Conservation (phyloP, 2,113 vertebrate genomes). For the Ifrita kowaldi region DNA sequence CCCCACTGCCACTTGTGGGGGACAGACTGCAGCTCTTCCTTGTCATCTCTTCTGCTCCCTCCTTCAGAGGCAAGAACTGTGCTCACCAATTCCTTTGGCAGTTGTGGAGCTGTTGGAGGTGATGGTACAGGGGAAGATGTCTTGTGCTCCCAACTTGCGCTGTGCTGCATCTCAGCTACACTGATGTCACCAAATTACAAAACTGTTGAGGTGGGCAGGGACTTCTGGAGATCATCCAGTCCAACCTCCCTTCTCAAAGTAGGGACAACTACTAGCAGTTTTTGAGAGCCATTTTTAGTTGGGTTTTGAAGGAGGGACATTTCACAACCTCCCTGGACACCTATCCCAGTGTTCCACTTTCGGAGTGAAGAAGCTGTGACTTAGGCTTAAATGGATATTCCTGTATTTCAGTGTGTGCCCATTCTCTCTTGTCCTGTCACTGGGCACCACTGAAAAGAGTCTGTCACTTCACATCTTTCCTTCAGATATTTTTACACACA, state of each 20-base stretch:
- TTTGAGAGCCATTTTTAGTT: neutral
- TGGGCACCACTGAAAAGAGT: neutral
- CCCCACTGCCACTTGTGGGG: neutral
- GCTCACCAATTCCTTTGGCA: neutral
- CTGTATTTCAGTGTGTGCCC: neutral
- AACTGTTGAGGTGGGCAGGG: neutral
- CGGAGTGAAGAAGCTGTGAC: neutral
- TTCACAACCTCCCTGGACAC: neutral
- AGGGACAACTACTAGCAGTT: rapidly evolving
- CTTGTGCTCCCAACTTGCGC: neutral
- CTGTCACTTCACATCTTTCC: neutral
- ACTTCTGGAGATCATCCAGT: neutral
- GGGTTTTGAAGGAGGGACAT: neutral
- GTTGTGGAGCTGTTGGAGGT: neutral
- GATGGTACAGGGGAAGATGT: neutral
- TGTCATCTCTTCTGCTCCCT: neutral
- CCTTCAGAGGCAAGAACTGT: rapidly evolving
- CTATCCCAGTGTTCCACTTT: neutral
- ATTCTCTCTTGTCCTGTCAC: neutral
- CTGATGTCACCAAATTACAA: neutral
- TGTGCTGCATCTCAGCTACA: neutral
- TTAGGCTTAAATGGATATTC: neutral
- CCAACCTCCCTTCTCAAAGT: neutral
- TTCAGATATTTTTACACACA: neutral
- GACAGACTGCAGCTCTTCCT: neutral